These are phyloP conservation scores for Dinoponera quadriceps DNA, from an alignment of 1,140 invertebrate genomes.

Conservation along the genomic window DNA sequence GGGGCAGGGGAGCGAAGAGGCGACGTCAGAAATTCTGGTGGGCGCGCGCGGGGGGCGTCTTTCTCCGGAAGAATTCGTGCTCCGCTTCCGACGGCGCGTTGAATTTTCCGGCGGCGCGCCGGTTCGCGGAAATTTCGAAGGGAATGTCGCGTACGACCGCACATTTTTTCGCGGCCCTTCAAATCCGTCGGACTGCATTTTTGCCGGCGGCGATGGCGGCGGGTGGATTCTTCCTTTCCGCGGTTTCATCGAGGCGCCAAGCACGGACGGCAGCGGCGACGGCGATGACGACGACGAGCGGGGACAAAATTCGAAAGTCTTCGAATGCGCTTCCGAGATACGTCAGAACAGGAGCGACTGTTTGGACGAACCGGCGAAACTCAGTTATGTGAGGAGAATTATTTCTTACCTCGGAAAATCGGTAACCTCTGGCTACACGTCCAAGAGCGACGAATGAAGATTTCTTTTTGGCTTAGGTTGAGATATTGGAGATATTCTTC, in stretches of 20 bases:
- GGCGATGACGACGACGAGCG: too few relatives aligned
- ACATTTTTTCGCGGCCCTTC: constrained; percentile 38
- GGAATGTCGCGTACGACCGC: constrained; percentile 36
- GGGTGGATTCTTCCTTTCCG: constrained; percentile 24
- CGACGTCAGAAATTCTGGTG: constrained; percentile 37
- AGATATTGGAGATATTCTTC: too few relatives aligned
- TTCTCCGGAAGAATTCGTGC: constrained; percentile 52
- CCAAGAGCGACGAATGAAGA: too few relatives aligned
- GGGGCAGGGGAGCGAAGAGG: too few relatives aligned
- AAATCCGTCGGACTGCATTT: constrained; percentile 36
- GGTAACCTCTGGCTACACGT: too few relatives aligned
- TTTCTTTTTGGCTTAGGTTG: too few relatives aligned
- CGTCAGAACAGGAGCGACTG: too few relatives aligned
- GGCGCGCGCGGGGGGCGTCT: background rate
- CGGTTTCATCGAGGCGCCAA: constrained; percentile 22
- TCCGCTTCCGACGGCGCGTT: constrained; percentile 40
- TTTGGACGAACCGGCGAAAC: too few relatives aligned
- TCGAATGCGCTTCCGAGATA: too few relatives aligned
- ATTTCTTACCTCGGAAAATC: too few relatives aligned
- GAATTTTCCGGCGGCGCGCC: constrained; percentile 36
- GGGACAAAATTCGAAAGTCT: constrained; percentile 3
- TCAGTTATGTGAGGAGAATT: too few relatives aligned
- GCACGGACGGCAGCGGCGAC: background rate
- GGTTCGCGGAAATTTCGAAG: constrained; percentile 43
- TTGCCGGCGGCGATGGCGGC: constrained; percentile 12